A percentile compares a stretch with the other conserved stretches of the same genome.
Conservation (phyloP, 2,888 invertebrate genomes). For the Cheilosia variabilis region DNA sequence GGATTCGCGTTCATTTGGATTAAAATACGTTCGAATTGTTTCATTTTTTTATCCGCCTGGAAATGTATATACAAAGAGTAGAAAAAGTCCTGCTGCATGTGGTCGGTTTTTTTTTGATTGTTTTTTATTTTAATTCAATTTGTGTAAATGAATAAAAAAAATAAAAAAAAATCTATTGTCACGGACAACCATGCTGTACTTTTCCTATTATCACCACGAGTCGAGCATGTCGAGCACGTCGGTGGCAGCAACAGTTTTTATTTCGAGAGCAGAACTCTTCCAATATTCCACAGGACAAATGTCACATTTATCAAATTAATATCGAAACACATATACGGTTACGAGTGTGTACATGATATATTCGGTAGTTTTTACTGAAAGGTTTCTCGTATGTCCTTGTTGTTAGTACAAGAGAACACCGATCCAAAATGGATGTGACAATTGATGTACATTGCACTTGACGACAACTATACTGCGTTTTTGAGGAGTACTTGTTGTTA, state of each 20-base stretch:
- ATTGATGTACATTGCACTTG: conserved; percentile 11
- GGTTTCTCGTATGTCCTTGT: conserved; percentile 3
- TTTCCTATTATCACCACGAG: conserved; percentile 16
- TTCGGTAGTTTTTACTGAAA: conserved; percentile 17
- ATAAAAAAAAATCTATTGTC: conserved; percentile 29
- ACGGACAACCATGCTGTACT: conserved; percentile 12
- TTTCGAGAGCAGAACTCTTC: conserved; percentile 23
- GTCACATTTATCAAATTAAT: conserved; percentile 48
- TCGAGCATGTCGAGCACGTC: background rate
- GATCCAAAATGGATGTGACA: conserved; percentile 14
- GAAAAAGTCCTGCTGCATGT: background rate
- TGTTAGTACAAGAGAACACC: background rate
- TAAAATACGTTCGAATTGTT: conserved; percentile 17
- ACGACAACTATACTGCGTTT: background rate
- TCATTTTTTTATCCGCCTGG: background rate
- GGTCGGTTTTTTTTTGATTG: background rate
- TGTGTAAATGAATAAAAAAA: conserved; percentile 22
- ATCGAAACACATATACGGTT: conserved; percentile 4
- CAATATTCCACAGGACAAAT: conserved; percentile 26
- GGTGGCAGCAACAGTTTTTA: conserved; percentile 23
- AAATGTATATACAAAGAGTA: background rate
- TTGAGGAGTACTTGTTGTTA: conserved; percentile 8
- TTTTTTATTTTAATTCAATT: conserved; percentile 12
- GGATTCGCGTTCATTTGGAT: conserved; percentile 33
- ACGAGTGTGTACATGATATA: background rate